These are phyloP conservation scores for Copidosoma floridanum DNA, from an alignment of 1,140 invertebrate species.

Conservation along the genomic window DNA sequence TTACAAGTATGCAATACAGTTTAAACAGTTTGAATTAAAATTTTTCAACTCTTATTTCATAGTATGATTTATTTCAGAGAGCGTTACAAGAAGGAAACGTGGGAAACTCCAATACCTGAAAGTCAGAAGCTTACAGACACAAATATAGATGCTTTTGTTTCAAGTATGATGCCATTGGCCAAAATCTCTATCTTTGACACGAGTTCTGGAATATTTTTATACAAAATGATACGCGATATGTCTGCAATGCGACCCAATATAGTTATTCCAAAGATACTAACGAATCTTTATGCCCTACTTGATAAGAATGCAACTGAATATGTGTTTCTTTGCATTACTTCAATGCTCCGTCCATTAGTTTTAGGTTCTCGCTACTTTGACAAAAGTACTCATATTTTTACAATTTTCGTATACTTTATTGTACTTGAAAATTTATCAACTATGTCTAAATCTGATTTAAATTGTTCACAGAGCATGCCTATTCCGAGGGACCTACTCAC, in stretches of 20 bases:
- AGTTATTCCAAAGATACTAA: conserved; percentile 78
- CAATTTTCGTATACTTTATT: too few species aligned
- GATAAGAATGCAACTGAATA: conserved; percentile 76
- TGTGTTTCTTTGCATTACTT: conserved; percentile 71
- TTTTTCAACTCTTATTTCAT: background rate
- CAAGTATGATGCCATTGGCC: conserved; percentile 66
- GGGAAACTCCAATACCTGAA: conserved; percentile 64
- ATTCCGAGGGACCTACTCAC: conserved; percentile 75
- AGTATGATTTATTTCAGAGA: conserved; percentile 49
- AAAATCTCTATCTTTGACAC: conserved; percentile 78
- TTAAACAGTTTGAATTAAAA: background rate
- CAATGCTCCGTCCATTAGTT: conserved; percentile 69
- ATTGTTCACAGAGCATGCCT: conserved; percentile 54
- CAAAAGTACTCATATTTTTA: conserved; percentile 30
- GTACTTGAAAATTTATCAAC: too few species aligned
- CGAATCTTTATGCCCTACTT: too few species aligned
- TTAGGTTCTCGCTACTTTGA: conserved; percentile 60
- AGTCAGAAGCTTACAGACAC: conserved; percentile 72
- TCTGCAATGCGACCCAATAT: conserved; percentile 77
- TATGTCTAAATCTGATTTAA: too few species aligned
- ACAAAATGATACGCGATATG: conserved; percentile 71
- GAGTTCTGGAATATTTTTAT: conserved; percentile 59
- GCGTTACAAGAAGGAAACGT: conserved; percentile 38
- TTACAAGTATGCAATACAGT: conserved; percentile 9
- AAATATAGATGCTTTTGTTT: conserved; percentile 83